Evolutionary conservation across 2,888 invertebrate genomes (phyloP).

Genomic region (Zaprionus obscuricornis): DNA sequence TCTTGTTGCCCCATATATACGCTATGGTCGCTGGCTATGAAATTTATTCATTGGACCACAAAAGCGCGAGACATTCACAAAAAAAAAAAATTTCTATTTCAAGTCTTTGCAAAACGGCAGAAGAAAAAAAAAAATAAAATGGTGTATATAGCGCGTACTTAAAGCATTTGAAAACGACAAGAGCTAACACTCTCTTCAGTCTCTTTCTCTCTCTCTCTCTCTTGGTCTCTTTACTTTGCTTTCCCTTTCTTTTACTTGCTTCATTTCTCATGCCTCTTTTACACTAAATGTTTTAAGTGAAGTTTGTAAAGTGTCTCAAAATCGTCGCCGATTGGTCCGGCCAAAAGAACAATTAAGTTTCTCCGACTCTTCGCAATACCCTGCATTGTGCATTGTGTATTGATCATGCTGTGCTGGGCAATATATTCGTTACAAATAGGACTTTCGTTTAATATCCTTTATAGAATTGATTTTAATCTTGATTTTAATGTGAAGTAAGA

Average conservation of each 20-base stretch:
- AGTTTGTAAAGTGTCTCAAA: not conserved
- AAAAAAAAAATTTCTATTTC: constrained; percentile 12
- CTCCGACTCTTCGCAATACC: not conserved
- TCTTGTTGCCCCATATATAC: not conserved
- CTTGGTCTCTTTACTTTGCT: constrained; percentile 7
- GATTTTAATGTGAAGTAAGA: no score
- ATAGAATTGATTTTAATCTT: no score
- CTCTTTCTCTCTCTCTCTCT: not conserved
- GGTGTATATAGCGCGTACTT: constrained; percentile 52
- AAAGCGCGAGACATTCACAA: constrained; percentile 35
- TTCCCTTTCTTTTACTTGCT: no score
- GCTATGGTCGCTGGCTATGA: constrained; percentile 36
- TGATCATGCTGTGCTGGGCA: no score
- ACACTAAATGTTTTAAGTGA: no score
- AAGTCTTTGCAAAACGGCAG: constrained; percentile 16
- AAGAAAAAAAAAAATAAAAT: constrained; percentile 37
- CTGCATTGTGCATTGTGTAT: no score
- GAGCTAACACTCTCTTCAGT: not conserved
- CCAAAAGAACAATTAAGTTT: constrained; percentile 9
- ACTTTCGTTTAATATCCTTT: no score
- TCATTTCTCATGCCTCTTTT: no score
- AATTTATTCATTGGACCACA: constrained; percentile 64
- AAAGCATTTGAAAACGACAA: constrained; percentile 54
- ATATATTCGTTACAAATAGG: no score
- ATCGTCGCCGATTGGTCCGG: not conserved